Conservation (phyloP, 2,888 invertebrate genomes). For the Brenthis daphne region DNA sequence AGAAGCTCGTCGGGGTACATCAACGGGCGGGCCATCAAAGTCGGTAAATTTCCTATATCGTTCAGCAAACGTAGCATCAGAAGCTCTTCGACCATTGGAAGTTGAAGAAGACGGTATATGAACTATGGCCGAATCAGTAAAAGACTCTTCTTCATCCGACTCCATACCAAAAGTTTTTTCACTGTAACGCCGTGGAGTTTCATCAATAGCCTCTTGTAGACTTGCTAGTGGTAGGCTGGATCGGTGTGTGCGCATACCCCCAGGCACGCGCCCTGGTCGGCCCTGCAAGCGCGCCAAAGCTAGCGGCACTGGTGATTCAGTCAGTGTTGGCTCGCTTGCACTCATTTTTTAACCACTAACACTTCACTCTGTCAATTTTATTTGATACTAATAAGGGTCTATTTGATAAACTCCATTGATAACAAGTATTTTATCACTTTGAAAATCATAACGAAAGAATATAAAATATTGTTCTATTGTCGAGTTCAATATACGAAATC, state of each 20-base stretch:
- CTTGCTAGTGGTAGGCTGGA: slow-evolving; percentile 75
- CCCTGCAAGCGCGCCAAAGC: slow-evolving; percentile 71
- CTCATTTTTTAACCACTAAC: slow-evolving; percentile 59
- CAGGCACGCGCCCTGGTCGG: slow-evolving; percentile 59
- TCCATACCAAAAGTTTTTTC: slow-evolving; percentile 65
- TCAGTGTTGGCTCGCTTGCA: slow-evolving; percentile 70
- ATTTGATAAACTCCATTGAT: slow-evolving; percentile 31
- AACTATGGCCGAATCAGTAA: slow-evolving; percentile 57
- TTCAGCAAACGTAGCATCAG: slow-evolving; percentile 74
- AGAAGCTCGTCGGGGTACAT: slow-evolving; percentile 72
- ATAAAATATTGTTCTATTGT: background rate
- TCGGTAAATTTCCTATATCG: slow-evolving; percentile 73
- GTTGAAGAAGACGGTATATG: slow-evolving; percentile 54
- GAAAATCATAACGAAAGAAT: slow-evolving; percentile 20
- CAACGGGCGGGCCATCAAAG: slow-evolving; percentile 70
- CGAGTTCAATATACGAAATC: background rate
- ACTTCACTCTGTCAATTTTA: slow-evolving; percentile 45
- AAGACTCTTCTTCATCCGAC: slow-evolving; percentile 71
- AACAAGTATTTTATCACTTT: slow-evolving; percentile 21
- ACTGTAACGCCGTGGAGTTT: slow-evolving; percentile 70
- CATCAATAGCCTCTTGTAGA: slow-evolving; percentile 72
- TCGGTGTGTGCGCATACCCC: slow-evolving; percentile 65
- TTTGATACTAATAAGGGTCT: slow-evolving; percentile 41
- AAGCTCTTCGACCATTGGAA: slow-evolving; percentile 72
- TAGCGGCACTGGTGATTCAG: slow-evolving; percentile 77